Percentiles rank a stretch among this genome's conserved stretches.
These are phyloP conservation scores for Paedocypris micromegethes DNA, from an alignment of 2,797 vertebrate genomes.

Conservation along the genomic window DNA sequence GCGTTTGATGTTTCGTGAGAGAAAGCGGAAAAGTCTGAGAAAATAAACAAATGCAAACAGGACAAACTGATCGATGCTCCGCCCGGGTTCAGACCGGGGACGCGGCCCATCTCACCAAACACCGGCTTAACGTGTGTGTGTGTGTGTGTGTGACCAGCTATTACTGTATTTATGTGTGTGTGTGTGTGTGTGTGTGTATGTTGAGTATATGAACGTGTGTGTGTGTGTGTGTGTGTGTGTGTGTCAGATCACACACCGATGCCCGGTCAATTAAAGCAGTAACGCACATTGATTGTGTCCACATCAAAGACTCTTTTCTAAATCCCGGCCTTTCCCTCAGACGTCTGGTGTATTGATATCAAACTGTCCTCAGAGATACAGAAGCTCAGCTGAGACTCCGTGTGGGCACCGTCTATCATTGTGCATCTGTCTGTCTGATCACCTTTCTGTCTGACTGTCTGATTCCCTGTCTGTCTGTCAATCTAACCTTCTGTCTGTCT, in stretches of 20 bases:
- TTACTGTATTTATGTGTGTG: neutral
- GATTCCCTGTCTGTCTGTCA: too few relatives aligned
- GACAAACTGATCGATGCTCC: slow-evolving; percentile 72
- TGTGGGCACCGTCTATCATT: too few relatives aligned
- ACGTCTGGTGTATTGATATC: slow-evolving; percentile 74
- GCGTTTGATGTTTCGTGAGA: slow-evolving; percentile 27
- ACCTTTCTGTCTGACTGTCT: too few relatives aligned
- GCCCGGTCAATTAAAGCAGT: slow-evolving; percentile 73
- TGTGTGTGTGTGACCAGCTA: slow-evolving; percentile 1
- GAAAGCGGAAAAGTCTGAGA: slow-evolving; percentile 59
- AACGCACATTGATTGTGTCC: slow-evolving; percentile 72
- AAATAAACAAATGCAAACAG: slow-evolving; percentile 66
- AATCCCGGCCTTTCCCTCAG: slow-evolving; percentile 70
- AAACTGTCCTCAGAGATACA: slow-evolving; percentile 61
- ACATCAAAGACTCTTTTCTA: slow-evolving; percentile 73
- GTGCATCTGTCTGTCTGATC: too few relatives aligned
- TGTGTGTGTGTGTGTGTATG: neutral
- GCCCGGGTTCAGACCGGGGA: slow-evolving; percentile 67
- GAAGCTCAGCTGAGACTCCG: slow-evolving; percentile 63
- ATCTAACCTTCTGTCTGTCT: too few relatives aligned
- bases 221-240: slow-evolving; percentile 1
- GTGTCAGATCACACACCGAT: slow-evolving; percentile 67
- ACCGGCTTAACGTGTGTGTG: slow-evolving; percentile 66
- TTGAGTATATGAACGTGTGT: neutral
- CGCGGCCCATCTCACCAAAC: slow-evolving; percentile 66